Evolutionary conservation across 2,113 vertebrate genomes (phyloP), one percentile per base, ranked within the genome.

Genomic region (Cyprinodon tularosa): DNA sequence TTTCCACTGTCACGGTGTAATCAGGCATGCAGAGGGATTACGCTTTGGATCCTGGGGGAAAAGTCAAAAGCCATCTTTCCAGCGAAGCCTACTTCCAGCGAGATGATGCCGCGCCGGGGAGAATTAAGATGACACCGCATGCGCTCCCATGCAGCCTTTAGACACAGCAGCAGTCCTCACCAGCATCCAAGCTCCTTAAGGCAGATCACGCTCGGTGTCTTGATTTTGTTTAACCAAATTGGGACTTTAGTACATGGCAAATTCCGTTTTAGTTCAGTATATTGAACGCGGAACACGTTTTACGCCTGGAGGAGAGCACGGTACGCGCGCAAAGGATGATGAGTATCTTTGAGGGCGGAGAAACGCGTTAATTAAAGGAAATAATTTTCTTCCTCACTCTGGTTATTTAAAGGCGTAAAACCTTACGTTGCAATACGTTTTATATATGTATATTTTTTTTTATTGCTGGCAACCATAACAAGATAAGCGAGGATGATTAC

Each of bases 1-100:
- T 60, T 73, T 72, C 69, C 64, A 50, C 78, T 38, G 71, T 78
- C 77, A 84, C 42, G 71, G 87, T 83, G 74, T 82, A 85, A 80
- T 89, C n/a, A 88, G 71, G 59, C 74, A 74, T 3, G 70, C 53
- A 70, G 37, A 38, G 60, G 74, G 74, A 38, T 73, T 36, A 69
- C 66, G 66, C 78, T 57, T 57, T 68, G 62, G 2, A 76, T 76
- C 83, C 80, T 64, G 82, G 62, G 59, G 70, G 17, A 57, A 0
- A 42, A 67, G 67, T 63, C 39, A 64, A 75, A 63, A 87, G 72
- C 80, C 89, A 88, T 91, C 76, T 44, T 84, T 80, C 74, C 85
- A 78, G 15, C 77, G 82, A 80, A 81, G 65, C 76, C 82, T 74
- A 84, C 83, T 81, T 88, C 81, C 81, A 72, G 22, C 6, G 65